These are phyloP conservation scores for Tamandua tetradactyla DNA, from an alignment of 2,797 vertebrate species.

Conservation along the genomic window DNA sequence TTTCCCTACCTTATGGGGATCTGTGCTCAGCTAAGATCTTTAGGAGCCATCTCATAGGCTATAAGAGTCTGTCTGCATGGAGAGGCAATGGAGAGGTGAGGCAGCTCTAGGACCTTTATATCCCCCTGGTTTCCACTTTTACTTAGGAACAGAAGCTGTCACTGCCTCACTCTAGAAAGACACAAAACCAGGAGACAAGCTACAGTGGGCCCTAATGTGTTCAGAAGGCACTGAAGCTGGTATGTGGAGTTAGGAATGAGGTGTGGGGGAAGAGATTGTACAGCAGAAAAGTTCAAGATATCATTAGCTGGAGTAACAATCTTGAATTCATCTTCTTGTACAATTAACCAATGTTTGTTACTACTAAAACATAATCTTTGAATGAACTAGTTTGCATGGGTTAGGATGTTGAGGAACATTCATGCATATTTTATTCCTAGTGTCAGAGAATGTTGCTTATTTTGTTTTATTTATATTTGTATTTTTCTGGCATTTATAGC, in stretches of 20 bases:
- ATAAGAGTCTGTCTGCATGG: conserved; percentile 67
- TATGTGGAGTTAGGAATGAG: conserved; percentile 49
- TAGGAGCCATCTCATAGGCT: conserved; percentile 74
- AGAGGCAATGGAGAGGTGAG: conserved; percentile 57
- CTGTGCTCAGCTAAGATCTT: conserved; percentile 67
- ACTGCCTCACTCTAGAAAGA: conserved; percentile 76
- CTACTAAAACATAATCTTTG: neutral
- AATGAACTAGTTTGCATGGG: neutral
- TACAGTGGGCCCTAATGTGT: conserved; percentile 72
- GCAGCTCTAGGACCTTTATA: conserved; percentile 40
- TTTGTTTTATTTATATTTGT: conserved; percentile 14
- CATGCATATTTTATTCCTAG: conserved; percentile 22
- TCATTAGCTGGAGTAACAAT: neutral
- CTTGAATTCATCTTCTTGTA: conserved; percentile 9
- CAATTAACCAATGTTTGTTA: neutral
- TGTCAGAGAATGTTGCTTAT: neutral
- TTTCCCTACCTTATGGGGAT: conserved; percentile 60
- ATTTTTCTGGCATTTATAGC: neutral
- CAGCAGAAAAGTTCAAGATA: neutral
- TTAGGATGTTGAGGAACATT: conserved; percentile 21
- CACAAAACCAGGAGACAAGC: conserved; percentile 76
- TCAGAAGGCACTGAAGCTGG: conserved; percentile 66
- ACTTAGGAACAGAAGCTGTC: conserved; percentile 71
- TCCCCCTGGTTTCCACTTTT: conserved; percentile 67
- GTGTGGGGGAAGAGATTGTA: neutral